These are phyloP conservation scores for Autographa pulchrina DNA, from an alignment of 2,888 invertebrate genomes.

Conservation along the genomic window DNA sequence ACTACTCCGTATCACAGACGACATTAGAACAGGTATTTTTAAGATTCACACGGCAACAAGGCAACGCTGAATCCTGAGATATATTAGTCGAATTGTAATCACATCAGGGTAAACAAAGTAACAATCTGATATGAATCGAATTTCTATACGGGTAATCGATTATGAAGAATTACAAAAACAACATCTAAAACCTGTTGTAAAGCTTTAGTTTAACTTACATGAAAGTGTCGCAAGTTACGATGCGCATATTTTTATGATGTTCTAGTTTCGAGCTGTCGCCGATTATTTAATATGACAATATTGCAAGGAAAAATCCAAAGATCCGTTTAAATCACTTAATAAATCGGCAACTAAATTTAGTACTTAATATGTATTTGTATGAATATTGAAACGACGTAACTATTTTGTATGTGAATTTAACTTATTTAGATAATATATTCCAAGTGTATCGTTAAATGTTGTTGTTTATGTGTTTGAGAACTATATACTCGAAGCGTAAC, in stretches of 20 bases:
- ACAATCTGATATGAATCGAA: conserved; percentile 29
- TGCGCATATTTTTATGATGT: background rate
- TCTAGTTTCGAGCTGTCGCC: conserved; percentile 12
- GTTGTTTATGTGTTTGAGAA: conserved; percentile 58
- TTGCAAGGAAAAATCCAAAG: conserved; percentile 24
- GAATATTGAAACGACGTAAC: conserved; percentile 26
- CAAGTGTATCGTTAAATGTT: conserved; percentile 54
- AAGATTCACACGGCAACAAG: conserved; percentile 87
- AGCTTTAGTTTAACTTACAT: background rate
- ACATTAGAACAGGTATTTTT: conserved; percentile 94
- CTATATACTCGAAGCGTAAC: conserved; percentile 42
- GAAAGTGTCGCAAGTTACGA: background rate
- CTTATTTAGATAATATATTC: conserved; percentile 31
- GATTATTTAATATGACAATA: conserved; percentile 6
- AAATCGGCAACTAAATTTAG: conserved; percentile 25
- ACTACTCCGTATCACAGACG: conserved; percentile 95
- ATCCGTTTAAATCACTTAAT: conserved; percentile 8
- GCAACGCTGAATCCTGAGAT: conserved; percentile 49
- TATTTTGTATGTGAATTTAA: conserved; percentile 42
- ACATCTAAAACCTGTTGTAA: background rate
- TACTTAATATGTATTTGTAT: conserved; percentile 36
- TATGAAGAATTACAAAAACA: background rate
- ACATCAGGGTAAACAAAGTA: conserved; percentile 37
- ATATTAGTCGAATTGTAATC: conserved; percentile 14
- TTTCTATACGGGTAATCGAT: conserved; percentile 23